Conservation (phyloP, 1,140 invertebrate genomes). For the Drosophila setifemur region DNA sequence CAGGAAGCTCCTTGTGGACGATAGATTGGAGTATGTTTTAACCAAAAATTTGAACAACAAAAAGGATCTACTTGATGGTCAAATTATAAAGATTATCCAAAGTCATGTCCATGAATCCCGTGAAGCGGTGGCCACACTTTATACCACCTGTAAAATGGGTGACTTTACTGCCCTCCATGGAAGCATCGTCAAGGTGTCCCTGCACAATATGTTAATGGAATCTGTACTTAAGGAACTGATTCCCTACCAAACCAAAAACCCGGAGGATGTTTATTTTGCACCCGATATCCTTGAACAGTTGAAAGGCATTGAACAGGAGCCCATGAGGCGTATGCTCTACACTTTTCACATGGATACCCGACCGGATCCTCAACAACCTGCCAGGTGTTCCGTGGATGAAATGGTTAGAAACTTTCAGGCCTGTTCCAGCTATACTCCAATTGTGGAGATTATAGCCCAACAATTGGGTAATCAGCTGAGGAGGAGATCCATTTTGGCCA, state of each 20-base stretch:
- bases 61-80: not conserved
- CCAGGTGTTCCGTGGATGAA: not conserved
- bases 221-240: not conserved
- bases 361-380: not conserved
- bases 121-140: slow-evolving; percentile 12
- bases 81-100: slow-evolving; percentile 4
- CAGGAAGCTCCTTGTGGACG: not conserved
- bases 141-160: not conserved
- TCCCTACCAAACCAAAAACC: not conserved
- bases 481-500: not conserved
- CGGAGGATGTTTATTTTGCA: rapidly evolving
- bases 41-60: not conserved
- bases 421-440: slow-evolving; percentile 18
- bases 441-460: slow-evolving; percentile 15
- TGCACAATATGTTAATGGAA: slow-evolving; percentile 6
- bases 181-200: not conserved
- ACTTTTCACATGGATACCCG: slow-evolving; percentile 19
- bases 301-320: not conserved
- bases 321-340: slow-evolving; percentile 12
- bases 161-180: slow-evolving; percentile 7
- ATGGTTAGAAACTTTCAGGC: not conserved
- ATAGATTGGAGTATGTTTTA: slow-evolving; percentile 3
- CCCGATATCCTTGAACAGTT: slow-evolving; percentile 30
- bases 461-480: not conserved
- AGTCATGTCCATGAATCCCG: not conserved